Evolutionary conservation across 2,797 vertebrate genomes (phyloP).

Genomic region (Bovichtus diacanthus): DNA sequence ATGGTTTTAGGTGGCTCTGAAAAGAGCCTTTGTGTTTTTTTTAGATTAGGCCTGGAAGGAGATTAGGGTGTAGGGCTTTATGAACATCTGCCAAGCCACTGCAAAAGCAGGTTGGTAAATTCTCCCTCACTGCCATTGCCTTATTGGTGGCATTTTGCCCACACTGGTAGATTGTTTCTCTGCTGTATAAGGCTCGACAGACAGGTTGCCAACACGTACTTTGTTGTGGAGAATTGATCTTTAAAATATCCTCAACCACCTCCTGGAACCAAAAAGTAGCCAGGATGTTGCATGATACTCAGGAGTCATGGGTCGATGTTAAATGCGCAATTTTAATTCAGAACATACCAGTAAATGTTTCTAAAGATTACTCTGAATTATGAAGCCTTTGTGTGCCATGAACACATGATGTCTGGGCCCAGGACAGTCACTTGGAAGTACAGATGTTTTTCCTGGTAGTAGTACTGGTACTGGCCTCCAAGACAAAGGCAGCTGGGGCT

Average conservation of each 20-base stretch:
- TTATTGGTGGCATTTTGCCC: conserved; percentile 1
- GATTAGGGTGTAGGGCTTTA: conserved; percentile 22
- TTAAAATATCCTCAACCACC: background rate
- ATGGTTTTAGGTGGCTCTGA: conserved; percentile 20
- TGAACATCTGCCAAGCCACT: conserved; percentile 45
- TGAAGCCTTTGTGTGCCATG: background rate
- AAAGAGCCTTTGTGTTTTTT: conserved; percentile 25
- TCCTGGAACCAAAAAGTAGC: background rate
- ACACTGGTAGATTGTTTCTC: background rate
- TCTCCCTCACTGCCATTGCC: background rate
- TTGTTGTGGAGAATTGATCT: background rate
- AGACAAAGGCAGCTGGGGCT: too few relatives aligned
- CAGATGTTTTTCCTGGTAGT: too few relatives aligned
- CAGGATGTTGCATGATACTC: background rate
- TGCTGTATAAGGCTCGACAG: background rate
- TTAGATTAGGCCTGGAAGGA: conserved; percentile 36
- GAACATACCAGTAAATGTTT: background rate
- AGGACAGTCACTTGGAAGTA: background rate
- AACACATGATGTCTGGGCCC: background rate
- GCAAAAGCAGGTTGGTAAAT: conserved; percentile 28
- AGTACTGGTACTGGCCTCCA: too few relatives aligned
- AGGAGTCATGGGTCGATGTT: too few relatives aligned
- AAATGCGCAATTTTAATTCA: background rate
- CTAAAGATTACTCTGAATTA: background rate
- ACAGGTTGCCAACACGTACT: background rate